These are phyloP conservation scores for Agrotis clavis DNA, from an alignment of 2,888 invertebrate species.

Conservation along the genomic window DNA sequence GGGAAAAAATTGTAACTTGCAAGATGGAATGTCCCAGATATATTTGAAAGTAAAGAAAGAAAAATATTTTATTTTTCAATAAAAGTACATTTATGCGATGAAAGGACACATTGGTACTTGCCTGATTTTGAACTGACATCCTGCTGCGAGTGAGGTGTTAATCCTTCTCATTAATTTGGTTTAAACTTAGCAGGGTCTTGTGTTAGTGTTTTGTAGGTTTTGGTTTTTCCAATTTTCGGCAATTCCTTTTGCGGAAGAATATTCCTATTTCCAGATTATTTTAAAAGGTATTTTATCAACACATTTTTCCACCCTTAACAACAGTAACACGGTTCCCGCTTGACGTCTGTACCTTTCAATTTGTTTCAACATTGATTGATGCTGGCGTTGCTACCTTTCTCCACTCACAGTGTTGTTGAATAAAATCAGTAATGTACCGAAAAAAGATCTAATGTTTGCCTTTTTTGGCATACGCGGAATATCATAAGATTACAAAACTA, in stretches of 20 bases:
- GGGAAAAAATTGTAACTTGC: too few species aligned
- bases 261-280: background rate
- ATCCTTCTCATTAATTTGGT: too few species aligned
- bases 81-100: too few species aligned
- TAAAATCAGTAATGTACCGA: background rate
- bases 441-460: background rate
- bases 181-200: background rate
- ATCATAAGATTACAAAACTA: background rate
- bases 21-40: too few species aligned
- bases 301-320: background rate
- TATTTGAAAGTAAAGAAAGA: too few species aligned
- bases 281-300: background rate
- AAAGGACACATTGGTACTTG: too few species aligned
- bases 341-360: slow-evolving; percentile 20
- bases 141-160: too few species aligned
- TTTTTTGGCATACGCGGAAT: background rate
- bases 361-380: slow-evolving; percentile 30
- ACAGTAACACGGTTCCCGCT: background rate
- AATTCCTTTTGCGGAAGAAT: background rate
- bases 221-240: background rate
- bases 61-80: too few species aligned
- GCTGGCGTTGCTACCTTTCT: background rate
- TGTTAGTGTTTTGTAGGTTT: background rate
- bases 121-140: too few species aligned
- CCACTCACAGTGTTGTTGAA: background rate